Evolutionary conservation across 2,888 invertebrate genomes (phyloP).

Genomic region (Stenolophus ochropezus): DNA sequence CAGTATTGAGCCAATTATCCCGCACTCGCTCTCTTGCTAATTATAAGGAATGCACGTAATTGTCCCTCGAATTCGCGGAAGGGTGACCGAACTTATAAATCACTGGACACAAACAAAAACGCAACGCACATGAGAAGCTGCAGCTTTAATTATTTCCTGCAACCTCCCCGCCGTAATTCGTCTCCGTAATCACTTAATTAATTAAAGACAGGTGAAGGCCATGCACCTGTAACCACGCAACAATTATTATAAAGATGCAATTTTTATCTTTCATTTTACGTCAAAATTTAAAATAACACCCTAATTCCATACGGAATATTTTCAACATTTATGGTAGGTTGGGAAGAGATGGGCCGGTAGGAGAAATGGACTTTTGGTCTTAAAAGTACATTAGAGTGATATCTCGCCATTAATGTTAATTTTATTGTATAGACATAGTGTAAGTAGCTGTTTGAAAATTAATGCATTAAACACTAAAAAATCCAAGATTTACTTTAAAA

Average conservation of each 20-base stretch:
- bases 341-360: too few relatives aligned
- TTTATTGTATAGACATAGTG: too few relatives aligned
- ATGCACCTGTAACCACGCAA: conserved; percentile 1
- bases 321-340: too few relatives aligned
- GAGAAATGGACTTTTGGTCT: too few relatives aligned
- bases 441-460: too few relatives aligned
- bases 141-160: conserved; percentile 8
- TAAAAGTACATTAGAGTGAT: too few relatives aligned
- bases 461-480: too few relatives aligned
- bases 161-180: conserved; percentile 1
- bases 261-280: neutral
- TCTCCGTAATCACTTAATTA: conserved; percentile 30
- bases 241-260: neutral
- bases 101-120: conserved; percentile 9
- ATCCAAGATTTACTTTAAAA: too few relatives aligned
- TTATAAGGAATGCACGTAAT: conserved; percentile 35
- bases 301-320: neutral
- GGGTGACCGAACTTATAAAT: conserved; percentile 42
- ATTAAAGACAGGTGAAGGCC: conserved; percentile 14
- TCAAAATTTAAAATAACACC: neutral
- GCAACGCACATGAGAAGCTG: neutral
- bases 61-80: conserved; percentile 25
- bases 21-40: neutral
- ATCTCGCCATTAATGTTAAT: too few relatives aligned
- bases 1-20: conserved; percentile 31